Conservation (phyloP, 30 jellyfish, hydroid and myxozoan species). For the Catostylus mosaicus region DNA sequence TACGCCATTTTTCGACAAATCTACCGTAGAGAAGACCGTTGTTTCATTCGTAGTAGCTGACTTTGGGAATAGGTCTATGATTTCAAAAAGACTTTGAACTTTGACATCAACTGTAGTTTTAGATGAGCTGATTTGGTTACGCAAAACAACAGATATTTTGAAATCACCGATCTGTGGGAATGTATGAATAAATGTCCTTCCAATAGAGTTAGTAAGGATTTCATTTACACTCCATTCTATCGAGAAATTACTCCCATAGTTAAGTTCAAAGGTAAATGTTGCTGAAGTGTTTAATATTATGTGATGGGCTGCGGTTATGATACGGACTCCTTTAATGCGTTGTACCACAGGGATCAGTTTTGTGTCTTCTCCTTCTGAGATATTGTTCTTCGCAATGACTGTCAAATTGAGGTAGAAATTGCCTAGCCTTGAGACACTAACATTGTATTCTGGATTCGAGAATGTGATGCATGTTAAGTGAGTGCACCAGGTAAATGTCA, state of each 20-base stretch:
- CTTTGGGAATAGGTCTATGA: constrained; percentile 18
- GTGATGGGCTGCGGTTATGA: background rate
- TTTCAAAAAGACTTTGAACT: constrained; percentile 19
- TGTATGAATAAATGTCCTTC: background rate
- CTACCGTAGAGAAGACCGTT: constrained; percentile 11
- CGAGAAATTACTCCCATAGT: constrained; percentile 55
- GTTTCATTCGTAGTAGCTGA: constrained; percentile 22
- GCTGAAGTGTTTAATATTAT: background rate
- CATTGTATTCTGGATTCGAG: no score
- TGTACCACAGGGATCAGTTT: constrained; percentile 53
- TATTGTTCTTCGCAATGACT: constrained; percentile 29
- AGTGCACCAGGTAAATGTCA: constrained; percentile 41
- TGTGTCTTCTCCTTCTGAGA: constrained; percentile 15
- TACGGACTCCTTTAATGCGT: constrained; percentile 22
- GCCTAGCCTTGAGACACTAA: constrained; percentile 2
- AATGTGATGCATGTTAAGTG: background rate
- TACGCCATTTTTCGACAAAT: constrained; percentile 2
- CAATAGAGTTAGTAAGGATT: background rate
- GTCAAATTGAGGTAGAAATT: background rate
- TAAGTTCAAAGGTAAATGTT: background rate
- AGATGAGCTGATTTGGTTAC: constrained; percentile 8
- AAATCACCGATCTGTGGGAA: constrained; percentile 49
- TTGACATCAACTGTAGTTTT: background rate
- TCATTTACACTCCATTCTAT: constrained; percentile 52
- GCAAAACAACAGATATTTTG: constrained; percentile 1